These are phyloP conservation scores for Clarias gariepinus DNA, from an alignment of 2,113 vertebrate genomes.

Conservation along the genomic window DNA sequence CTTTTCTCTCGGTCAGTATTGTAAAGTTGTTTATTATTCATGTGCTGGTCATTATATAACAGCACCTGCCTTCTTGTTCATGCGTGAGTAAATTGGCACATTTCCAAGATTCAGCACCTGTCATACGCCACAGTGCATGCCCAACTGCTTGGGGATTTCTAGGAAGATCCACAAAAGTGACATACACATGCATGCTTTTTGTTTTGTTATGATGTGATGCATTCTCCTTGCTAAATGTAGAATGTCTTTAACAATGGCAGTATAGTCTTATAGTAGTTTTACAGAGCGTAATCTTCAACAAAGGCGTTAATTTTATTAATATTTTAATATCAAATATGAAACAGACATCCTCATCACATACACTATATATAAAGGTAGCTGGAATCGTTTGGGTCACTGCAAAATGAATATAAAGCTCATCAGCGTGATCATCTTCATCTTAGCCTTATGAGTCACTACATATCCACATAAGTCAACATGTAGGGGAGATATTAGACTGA, in stretches of 20 bases:
- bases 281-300: not conserved
- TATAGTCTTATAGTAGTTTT: not conserved
- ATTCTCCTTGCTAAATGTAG: not conserved
- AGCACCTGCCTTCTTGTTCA: constrained; percentile 34
- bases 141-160: not conserved
- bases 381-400: no score
- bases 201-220: not conserved
- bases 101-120: constrained; percentile 25
- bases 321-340: not conserved
- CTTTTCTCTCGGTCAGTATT: constrained; percentile 9
- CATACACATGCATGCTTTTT: not conserved
- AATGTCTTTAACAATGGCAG: not conserved
- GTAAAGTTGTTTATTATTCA: constrained; percentile 43
- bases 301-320: not conserved
- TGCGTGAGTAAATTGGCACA: constrained; percentile 21
- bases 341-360: no score
- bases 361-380: no score
- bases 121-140: not conserved
- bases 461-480: no score
- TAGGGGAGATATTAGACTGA: no score
- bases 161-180: constrained; percentile 10
- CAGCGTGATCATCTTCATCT: no score
- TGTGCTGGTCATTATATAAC: constrained; percentile 41
- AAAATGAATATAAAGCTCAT: no score
- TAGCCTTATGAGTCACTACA: no score